phyloP scores from a whole-genome alignment of 2,113 vertebrate genomes.

The Empidonax traillii region DNA sequence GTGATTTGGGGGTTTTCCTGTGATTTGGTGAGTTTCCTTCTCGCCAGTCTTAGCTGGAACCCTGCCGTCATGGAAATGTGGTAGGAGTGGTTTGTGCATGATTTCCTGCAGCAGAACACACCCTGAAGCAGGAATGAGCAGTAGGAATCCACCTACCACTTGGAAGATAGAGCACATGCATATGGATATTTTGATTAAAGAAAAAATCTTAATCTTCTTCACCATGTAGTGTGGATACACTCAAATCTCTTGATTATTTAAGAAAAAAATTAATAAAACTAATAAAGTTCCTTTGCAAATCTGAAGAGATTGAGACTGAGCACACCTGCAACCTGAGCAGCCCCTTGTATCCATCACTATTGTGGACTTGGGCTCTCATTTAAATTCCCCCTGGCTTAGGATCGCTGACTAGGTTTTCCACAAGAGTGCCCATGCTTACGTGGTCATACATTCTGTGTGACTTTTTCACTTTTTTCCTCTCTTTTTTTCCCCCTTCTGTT shows the following conservation, averaged over 20 bases:
- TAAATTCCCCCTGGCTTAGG: constrained; percentile 86
- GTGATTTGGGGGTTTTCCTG: background rate
- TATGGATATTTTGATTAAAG: constrained; percentile 74
- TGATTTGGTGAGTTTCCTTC: background rate
- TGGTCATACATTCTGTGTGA: constrained; percentile 79
- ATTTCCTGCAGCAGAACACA: constrained; percentile 10
- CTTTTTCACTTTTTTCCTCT: constrained; percentile 62
- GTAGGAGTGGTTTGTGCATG: constrained; percentile 13
- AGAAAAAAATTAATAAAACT: constrained; percentile 83
- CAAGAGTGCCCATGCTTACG: constrained; percentile 91
- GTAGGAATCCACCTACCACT: constrained; percentile 34
- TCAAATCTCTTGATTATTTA: constrained; percentile 79
- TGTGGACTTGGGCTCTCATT: constrained; percentile 80
- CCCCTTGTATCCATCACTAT: constrained; percentile 69
- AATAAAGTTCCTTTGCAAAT: constrained; percentile 84
- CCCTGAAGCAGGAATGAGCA: constrained; percentile 35
- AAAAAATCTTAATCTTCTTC: constrained; percentile 71
- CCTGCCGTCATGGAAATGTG: background rate
- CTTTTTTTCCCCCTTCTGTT: constrained; percentile 60
- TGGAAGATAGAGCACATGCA: constrained; percentile 49
- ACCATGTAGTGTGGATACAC: constrained; percentile 73
- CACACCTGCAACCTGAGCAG: constrained; percentile 82
- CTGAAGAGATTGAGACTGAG: constrained; percentile 77
- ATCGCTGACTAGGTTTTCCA: constrained; percentile 94
- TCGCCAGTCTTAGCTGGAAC: background rate